Evolutionary conservation across 2,113 vertebrate species (phyloP).

Genomic region (Gymnorhina tibicen): DNA sequence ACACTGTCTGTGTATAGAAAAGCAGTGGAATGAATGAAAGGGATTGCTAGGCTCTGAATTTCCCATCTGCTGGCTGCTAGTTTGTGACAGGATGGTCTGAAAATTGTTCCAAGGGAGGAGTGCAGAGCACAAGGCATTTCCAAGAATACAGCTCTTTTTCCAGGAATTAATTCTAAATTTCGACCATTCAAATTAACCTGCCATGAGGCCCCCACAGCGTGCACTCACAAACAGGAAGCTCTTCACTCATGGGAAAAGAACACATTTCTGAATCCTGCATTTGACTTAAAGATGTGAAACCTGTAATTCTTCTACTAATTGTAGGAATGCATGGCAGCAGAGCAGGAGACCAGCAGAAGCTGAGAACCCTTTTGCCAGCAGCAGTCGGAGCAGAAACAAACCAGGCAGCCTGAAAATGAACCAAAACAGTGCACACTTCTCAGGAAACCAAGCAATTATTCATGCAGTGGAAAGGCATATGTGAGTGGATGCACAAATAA

Average conservation of each 20-base stretch:
- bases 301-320: background rate
- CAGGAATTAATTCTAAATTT: background rate
- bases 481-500: background rate
- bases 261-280: background rate
- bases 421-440: background rate
- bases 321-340: background rate
- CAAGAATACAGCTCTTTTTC: background rate
- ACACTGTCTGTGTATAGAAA: background rate
- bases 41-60: background rate
- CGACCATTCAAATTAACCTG: background rate
- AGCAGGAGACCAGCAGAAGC: background rate
- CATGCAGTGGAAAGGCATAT: background rate
- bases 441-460: background rate
- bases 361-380: background rate
- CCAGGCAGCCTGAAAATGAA: background rate
- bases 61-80: background rate
- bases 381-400: background rate
- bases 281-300: background rate
- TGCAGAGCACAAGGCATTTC: background rate
- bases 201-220: background rate
- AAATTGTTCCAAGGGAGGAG: background rate
- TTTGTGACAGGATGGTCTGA: background rate
- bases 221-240: background rate
- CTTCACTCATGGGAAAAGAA: background rate
- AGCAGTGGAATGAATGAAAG: background rate